Evolutionary conservation across 2,113 vertebrate species (phyloP), one percentile per base, ranked within the genome.

Genomic region (Gadus macrocephalus): DNA sequence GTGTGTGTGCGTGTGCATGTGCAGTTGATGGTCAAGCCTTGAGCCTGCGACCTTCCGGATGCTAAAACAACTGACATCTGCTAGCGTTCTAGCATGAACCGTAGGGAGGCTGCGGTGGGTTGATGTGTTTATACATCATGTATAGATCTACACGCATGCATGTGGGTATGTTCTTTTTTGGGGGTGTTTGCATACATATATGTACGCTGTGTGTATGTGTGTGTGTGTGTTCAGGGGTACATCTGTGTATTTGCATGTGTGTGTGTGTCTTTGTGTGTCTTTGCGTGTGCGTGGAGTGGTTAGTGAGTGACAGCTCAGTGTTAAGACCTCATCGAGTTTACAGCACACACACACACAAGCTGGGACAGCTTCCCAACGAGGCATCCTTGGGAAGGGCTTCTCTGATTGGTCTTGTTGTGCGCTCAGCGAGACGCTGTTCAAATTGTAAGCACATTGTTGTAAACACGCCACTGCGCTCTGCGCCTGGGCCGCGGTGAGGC

Each of bases 371-470:
- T 82, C 70, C 80, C 76, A 77, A 81, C 77, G 78, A 59, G 9
- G 78, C 86, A 83, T 86, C 87, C 87, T 90, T 86, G 80, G 80
- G 71, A 80, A 75, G 12, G 72, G 78, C 67, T 38, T 74, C 77
- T 86, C 83, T 86, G 85, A 87, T 88, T 89, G 83, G 87, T 74
- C 75, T 67, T 22, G 55, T 53, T 31, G 35, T 35, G 68, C 9
- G 62, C 56, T 76, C 77, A 86, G 90, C 87, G 8, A 49, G 42
- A 49, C 73, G 83, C 76, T 70, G 78, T 73, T 74, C 70, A 89
- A 89, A 89, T 89, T 88, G 86, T 77, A 74, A 87, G 84, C 87
- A 90, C 75, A 84, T 87, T 89, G 85, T 72, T 85, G 79, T 90
- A 90, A 91, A 90, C 88, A 90, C 76, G 76, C 71, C 31, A 11